phyloP scores from a whole-genome alignment of 2,888 invertebrate species.

The Pinctada fucata region DNA sequence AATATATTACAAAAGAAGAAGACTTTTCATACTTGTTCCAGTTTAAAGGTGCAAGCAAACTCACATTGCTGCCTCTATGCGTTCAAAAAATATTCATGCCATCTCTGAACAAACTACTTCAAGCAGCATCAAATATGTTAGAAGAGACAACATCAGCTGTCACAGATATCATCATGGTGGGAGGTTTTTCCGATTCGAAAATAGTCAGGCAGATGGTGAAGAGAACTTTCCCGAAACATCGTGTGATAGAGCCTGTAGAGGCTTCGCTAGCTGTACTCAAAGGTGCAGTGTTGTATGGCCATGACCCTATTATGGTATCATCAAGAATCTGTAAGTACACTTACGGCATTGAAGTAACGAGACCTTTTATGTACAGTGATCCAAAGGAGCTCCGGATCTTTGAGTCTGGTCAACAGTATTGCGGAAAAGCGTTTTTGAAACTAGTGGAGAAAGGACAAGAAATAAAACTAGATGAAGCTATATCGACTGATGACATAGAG shows the following conservation, averaged over 20 bases:
- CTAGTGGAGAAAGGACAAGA: not conserved
- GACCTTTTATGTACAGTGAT: not conserved
- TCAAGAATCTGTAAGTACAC: not conserved
- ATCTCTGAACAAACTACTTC: not conserved
- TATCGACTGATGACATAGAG: not conserved
- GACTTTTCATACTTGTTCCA: not conserved
- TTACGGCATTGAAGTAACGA: not conserved
- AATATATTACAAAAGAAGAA: not conserved
- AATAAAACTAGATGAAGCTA: not conserved
- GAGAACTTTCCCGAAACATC: not conserved
- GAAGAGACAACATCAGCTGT: not conserved
- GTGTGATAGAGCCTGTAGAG: not conserved
- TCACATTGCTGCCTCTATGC: not conserved
- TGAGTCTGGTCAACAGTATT: not conserved
- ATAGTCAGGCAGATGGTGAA: not conserved
- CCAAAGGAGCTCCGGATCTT: not conserved
- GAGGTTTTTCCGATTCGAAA: not conserved
- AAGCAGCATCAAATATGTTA: not conserved
- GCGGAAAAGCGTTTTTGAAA: not conserved
- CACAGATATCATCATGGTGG: slow-evolving; percentile 1
- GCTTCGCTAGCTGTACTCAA: not conserved
- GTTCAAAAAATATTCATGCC: not conserved
- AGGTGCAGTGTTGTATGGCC: slow-evolving; percentile 3
- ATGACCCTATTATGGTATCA: not conserved
- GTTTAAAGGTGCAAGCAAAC: not conserved